phyloP scores from a whole-genome alignment of 1,140 invertebrate genomes.

The Pseudomyrmex sp. region DNA sequence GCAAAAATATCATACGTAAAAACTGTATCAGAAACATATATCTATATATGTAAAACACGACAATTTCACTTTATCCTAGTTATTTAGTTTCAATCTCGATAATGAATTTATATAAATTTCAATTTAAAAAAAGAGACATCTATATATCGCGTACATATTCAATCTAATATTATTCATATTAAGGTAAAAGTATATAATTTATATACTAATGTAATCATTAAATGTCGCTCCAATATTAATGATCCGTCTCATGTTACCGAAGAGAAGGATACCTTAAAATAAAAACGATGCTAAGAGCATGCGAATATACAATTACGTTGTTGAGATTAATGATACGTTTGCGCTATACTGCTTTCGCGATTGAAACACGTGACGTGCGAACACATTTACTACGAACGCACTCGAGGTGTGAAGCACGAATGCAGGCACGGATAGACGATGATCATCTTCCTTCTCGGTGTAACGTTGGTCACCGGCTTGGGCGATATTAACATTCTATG shows the following conservation, averaged over 20 bases:
- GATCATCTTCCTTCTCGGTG: conserved; percentile 25
- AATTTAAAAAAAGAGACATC: no score
- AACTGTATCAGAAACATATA: background rate
- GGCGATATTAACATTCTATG: conserved; percentile 64
- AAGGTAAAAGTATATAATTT: background rate
- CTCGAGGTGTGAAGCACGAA: background rate
- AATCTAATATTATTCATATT: background rate
- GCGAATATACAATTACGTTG: conserved; percentile 26
- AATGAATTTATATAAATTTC: no score
- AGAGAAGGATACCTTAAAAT: background rate
- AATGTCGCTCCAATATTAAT: background rate
- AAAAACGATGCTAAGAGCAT: conserved; percentile 7
- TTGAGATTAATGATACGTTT: conserved; percentile 26
- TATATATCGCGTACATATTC: background rate
- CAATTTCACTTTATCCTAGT: background rate
- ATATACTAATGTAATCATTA: background rate
- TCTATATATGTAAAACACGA: background rate
- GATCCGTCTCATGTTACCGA: background rate
- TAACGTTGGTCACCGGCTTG: conserved; percentile 49
- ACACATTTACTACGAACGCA: background rate
- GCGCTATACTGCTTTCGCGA: conserved; percentile 4
- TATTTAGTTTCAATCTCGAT: background rate
- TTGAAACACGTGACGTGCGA: conserved; percentile 11
- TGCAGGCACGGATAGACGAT: background rate
- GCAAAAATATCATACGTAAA: conserved; percentile 46